Conservation (phyloP, 2,888 invertebrate species). For the Petrophora chlorosata region DNA sequence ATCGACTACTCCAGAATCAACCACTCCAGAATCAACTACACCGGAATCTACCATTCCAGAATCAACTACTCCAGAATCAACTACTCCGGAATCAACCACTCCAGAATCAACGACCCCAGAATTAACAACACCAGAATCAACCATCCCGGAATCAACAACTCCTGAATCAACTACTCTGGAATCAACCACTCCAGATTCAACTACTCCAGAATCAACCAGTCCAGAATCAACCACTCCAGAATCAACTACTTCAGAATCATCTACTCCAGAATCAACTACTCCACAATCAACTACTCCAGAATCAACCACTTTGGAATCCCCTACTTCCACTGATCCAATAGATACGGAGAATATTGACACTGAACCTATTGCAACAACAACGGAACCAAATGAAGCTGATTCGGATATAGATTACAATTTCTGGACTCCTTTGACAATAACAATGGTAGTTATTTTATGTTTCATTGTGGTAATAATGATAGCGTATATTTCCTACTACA, state of each 20-base stretch:
- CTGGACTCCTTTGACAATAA: slow-evolving; percentile 24
- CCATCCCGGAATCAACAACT: neutral
- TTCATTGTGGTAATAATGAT: slow-evolving; percentile 6
- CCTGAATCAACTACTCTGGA: too few relatives aligned
- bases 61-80: neutral
- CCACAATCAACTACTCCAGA: neutral
- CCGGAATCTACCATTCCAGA: neutral
- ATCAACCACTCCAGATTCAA: too few relatives aligned
- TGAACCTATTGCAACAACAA: slow-evolving; percentile 4
- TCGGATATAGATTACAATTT: slow-evolving; percentile 4
- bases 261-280: slow-evolving; percentile 1
- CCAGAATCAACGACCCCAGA: too few relatives aligned
- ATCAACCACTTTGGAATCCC: neutral
- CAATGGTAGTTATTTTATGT: slow-evolving; percentile 19
- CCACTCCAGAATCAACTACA: neutral
- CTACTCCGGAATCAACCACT: too few relatives aligned
- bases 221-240: neutral
- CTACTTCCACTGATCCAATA: too few relatives aligned
- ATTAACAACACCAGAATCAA: too few relatives aligned
- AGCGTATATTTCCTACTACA: slow-evolving; percentile 12
- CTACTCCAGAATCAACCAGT: neutral
- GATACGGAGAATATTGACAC: neutral
- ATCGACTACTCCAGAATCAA: neutral
- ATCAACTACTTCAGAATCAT: neutral
- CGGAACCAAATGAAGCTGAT: slow-evolving; percentile 8